phyloP scores from a whole-genome alignment of 2,888 invertebrate species.

The Hofmannophila pseudospretella region DNA sequence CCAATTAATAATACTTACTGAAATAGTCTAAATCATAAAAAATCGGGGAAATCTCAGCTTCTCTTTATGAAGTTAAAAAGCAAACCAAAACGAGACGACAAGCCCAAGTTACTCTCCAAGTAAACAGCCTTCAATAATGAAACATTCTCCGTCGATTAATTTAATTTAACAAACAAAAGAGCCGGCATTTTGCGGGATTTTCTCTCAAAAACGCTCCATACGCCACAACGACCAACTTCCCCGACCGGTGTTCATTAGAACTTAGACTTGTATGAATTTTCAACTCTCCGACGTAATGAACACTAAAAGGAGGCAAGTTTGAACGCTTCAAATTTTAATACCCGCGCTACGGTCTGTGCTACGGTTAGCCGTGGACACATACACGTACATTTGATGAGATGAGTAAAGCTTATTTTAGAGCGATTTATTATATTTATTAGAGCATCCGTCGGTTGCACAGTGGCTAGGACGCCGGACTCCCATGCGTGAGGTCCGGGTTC shows the following conservation, averaged over 20 bases:
- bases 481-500: too few relatives aligned
- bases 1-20: too few relatives aligned
- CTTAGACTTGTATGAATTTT: constrained; percentile 73
- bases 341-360: constrained; percentile 37
- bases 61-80: too few relatives aligned
- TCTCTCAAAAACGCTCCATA: constrained; percentile 27
- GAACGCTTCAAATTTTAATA: constrained; percentile 75
- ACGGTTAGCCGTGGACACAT: constrained; percentile 46
- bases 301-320: constrained; percentile 74
- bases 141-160: constrained; percentile 13
- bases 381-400: too few relatives aligned
- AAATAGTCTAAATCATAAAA: too few relatives aligned
- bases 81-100: too few relatives aligned
- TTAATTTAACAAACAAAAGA: constrained; percentile 32
- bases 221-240: constrained; percentile 51
- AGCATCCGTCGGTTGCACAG: too few relatives aligned
- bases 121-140: not conserved
- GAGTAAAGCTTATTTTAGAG: too few relatives aligned
- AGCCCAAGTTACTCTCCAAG: too few relatives aligned
- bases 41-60: too few relatives aligned
- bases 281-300: constrained; percentile 74
- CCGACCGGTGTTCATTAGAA: constrained; percentile 72
- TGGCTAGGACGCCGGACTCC: too few relatives aligned
- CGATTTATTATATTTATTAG: too few relatives aligned
- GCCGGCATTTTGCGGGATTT: constrained; percentile 27